Evolutionary conservation across 1,140 invertebrate species (phyloP).

Genomic region (Mya arenaria): DNA sequence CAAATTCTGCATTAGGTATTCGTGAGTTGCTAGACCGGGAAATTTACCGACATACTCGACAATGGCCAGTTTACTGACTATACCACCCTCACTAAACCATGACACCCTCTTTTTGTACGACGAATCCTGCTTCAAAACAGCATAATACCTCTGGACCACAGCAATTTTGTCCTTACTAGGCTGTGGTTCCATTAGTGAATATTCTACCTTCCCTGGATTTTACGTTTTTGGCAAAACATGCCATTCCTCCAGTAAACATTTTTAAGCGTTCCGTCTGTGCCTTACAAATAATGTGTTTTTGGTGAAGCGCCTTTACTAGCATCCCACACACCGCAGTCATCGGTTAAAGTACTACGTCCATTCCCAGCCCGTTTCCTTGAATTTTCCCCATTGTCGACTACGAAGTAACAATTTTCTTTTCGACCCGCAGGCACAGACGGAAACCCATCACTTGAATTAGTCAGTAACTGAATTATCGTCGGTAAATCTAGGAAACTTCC

Average conservation of each 20-base stretch:
- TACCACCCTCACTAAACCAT: not conserved
- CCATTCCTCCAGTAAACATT: not conserved
- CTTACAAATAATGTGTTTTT: not conserved
- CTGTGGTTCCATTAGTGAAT: not conserved
- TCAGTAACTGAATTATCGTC: not conserved
- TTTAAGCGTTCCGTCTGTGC: not conserved
- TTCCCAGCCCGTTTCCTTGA: not conserved
- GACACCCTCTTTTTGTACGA: slow-evolving; percentile 25
- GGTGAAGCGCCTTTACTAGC: not conserved
- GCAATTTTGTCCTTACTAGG: not conserved
- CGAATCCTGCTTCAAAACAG: not conserved
- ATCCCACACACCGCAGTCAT: slow-evolving; percentile 37
- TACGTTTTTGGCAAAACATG: not conserved
- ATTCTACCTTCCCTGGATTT: not conserved
- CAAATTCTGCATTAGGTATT: not conserved
- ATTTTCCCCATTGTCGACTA: slow-evolving; percentile 15
- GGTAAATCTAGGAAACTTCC: not conserved
- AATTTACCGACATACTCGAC: slow-evolving; percentile 34
- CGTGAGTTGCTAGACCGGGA: slow-evolving; percentile 16
- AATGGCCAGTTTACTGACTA: not conserved
- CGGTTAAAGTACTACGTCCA: slow-evolving; percentile 1
- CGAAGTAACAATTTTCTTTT: slow-evolving; percentile 12
- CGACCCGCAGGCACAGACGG: not conserved
- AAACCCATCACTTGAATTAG: not conserved
- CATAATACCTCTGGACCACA: slow-evolving; percentile 20